Conservation (phyloP, 2,113 vertebrate species). For the Triplophysa tibetana region DNA sequence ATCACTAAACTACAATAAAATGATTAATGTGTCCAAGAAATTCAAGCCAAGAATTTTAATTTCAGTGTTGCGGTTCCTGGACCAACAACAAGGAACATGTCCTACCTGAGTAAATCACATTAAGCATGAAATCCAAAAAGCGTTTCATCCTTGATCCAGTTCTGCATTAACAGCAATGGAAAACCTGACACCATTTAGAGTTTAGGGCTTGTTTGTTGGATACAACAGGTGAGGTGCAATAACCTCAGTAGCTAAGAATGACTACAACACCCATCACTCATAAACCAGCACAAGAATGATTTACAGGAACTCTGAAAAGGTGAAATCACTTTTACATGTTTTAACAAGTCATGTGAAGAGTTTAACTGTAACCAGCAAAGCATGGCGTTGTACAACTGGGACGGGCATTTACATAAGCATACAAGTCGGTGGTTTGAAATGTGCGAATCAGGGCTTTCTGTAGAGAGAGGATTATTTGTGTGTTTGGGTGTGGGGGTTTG, state of each 20-base stretch:
- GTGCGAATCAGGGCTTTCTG: background rate
- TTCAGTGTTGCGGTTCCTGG: too few relatives aligned
- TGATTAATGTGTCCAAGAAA: too few relatives aligned
- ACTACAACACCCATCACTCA: background rate
- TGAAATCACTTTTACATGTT: background rate
- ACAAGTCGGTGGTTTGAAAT: background rate
- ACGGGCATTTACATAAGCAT: constrained; percentile 1
- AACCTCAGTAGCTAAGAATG: background rate
- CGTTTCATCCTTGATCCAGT: background rate
- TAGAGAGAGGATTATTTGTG: constrained; percentile 18
- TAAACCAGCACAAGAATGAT: background rate
- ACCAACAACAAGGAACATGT: too few relatives aligned
- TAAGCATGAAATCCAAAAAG: background rate
- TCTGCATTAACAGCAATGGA: background rate
- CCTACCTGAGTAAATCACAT: too few relatives aligned
- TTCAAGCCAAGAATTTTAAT: too few relatives aligned
- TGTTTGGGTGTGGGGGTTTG: constrained; percentile 49
- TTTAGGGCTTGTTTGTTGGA: background rate
- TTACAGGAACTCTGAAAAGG: background rate
- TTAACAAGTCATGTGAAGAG: background rate
- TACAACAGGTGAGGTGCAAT: background rate
- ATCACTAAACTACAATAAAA: too few relatives aligned
- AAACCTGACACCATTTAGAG: background rate
- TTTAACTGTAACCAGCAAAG: constrained; percentile 23
- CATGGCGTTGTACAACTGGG: background rate